phyloP scores from a whole-genome alignment of 2,113 vertebrate genomes.

The Odontophorus gujanensis region DNA sequence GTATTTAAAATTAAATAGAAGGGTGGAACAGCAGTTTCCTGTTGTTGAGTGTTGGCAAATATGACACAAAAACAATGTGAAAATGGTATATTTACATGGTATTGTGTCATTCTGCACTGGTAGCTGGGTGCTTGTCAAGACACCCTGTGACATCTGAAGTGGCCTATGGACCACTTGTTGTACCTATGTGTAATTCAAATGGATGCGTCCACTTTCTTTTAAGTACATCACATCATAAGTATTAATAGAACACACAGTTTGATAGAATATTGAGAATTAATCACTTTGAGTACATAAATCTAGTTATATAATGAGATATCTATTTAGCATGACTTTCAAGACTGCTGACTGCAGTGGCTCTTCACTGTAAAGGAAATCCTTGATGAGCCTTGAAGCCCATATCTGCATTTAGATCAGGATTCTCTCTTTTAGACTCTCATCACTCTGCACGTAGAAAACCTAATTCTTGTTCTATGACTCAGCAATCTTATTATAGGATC shows the following conservation, averaged over 20 bases:
- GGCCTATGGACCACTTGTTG: not conserved
- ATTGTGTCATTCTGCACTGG: not conserved
- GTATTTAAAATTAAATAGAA: too few relatives aligned
- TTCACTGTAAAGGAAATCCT: not conserved
- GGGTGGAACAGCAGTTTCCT: not conserved
- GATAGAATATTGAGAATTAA: not conserved
- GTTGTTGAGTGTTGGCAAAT: not conserved
- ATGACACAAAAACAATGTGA: not conserved
- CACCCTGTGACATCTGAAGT: not conserved
- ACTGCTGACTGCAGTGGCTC: not conserved
- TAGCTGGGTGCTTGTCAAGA: not conserved
- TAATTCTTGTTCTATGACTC: not conserved
- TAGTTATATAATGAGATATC: not conserved
- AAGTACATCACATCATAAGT: too few relatives aligned
- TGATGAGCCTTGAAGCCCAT: not conserved
- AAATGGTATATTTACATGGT: not conserved
- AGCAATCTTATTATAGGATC: too few relatives aligned
- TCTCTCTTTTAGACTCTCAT: not conserved
- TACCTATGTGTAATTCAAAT: not conserved
- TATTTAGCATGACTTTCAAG: not conserved
- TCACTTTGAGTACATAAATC: not conserved
- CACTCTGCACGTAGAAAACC: not conserved
- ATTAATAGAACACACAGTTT: not conserved
- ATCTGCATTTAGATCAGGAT: not conserved
- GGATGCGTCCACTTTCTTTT: not conserved